Percentiles rank a stretch among this genome's conserved stretches.
phyloP scores from a whole-genome alignment of 1,140 invertebrate species.

The Drosophila albomicans region DNA sequence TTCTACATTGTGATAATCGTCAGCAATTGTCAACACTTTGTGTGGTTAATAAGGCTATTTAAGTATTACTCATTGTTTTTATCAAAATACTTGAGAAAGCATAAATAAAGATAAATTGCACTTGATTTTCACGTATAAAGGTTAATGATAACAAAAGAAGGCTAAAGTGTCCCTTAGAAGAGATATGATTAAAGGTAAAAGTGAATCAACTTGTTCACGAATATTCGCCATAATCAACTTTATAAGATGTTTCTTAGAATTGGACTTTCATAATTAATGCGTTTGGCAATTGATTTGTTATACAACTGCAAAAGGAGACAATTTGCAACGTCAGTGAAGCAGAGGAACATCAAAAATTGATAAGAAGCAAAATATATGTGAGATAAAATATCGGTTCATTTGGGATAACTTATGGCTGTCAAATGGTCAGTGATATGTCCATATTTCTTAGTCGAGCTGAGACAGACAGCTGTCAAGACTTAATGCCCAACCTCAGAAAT shows the following conservation, averaged over 20 bases:
- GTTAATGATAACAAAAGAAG: constrained; percentile 4
- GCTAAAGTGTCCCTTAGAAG: background rate
- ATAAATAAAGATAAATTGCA: constrained; percentile 15
- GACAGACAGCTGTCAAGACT: constrained; percentile 36
- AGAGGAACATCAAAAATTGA: constrained; percentile 17
- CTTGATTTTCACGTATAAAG: constrained; percentile 2
- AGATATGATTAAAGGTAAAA: constrained; percentile 3
- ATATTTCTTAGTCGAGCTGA: background rate
- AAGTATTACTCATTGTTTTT: background rate
- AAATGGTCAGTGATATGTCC: constrained; percentile 21
- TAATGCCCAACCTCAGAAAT: constrained; percentile 5
- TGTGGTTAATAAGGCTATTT: background rate
- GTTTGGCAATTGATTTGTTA: constrained; percentile 7
- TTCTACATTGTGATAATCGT: background rate
- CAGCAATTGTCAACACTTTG: background rate
- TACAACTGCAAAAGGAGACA: constrained; percentile 1
- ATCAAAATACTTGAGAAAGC: background rate
- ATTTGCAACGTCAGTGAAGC: background rate
- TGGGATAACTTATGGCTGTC: constrained; percentile 33
- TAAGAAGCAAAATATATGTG: constrained; percentile 34
- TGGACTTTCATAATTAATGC: background rate
- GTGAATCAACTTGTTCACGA: background rate
- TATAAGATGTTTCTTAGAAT: background rate
- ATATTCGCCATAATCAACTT: background rate
- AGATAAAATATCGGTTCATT: constrained; percentile 28